These are phyloP conservation scores for Sebastes wilsoni DNA, from an alignment of 2,797 vertebrate species.

Conservation along the genomic window DNA sequence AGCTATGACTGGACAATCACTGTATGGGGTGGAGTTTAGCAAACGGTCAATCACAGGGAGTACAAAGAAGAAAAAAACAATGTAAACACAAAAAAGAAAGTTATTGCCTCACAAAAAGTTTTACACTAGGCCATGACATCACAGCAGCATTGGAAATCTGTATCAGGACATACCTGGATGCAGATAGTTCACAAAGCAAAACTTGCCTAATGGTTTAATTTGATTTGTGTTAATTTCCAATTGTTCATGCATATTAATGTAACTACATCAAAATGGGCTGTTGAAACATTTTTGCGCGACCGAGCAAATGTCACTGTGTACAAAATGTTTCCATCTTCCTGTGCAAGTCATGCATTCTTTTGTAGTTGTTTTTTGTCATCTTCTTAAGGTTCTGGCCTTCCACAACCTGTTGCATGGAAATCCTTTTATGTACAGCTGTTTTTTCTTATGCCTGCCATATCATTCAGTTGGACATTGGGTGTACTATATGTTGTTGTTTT, in stretches of 20 bases:
- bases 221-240: constrained; percentile 30
- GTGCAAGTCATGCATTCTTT: constrained; percentile 39
- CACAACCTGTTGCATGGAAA: constrained; percentile 65
- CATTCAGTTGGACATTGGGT: constrained; percentile 54
- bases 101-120: neutral
- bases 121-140: constrained; percentile 1
- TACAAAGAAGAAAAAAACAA: neutral
- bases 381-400: constrained; percentile 32
- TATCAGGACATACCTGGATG: neutral
- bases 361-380: constrained; percentile 37
- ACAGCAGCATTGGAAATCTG: neutral
- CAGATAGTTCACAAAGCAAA: constrained; percentile 35
- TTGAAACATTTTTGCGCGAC: constrained; percentile 65
- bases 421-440: constrained; percentile 51
- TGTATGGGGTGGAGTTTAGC: neutral
- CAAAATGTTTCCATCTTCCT: constrained; percentile 64
- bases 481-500: constrained; percentile 42
- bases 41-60: neutral
- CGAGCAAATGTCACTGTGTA: constrained; percentile 33
- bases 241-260: constrained; percentile 1
- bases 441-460: constrained; percentile 54
- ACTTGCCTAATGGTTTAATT: constrained; percentile 52
- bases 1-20: neutral
- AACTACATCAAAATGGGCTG: constrained; percentile 22
- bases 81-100: neutral